Conservation (phyloP, 2,113 vertebrate genomes). For the Gavialis gangeticus region DNA sequence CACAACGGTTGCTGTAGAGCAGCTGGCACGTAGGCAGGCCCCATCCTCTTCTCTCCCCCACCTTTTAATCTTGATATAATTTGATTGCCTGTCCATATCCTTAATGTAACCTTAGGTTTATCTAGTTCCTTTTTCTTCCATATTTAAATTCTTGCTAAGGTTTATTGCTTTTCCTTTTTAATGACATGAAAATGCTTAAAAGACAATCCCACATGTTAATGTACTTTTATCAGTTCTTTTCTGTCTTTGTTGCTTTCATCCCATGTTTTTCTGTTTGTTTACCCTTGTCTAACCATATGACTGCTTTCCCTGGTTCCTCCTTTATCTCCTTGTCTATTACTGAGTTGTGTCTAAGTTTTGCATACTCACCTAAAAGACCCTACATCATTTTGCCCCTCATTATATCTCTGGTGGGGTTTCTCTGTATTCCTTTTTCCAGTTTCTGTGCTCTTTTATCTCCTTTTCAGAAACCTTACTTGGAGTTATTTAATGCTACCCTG, state of each 20-base stretch:
- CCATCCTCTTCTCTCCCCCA: too few species aligned
- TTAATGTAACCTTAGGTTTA: not conserved
- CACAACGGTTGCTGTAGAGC: too few species aligned
- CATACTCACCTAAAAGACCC: not conserved
- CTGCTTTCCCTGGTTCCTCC: not conserved
- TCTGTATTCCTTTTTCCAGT: not conserved
- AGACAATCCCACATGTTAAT: not conserved
- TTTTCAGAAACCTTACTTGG: not conserved
- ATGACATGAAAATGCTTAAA: not conserved
- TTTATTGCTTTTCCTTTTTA: not conserved
- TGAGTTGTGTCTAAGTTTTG: not conserved
- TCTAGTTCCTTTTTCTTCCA: not conserved
- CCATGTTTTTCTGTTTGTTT: not conserved
- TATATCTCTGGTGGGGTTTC: not conserved
- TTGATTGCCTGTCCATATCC: too few species aligned
- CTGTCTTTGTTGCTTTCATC: not conserved
- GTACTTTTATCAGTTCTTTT: not conserved
- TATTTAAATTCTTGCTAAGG: not conserved
- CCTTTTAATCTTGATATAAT: too few species aligned
- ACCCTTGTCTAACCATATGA: not conserved
- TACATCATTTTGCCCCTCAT: not conserved
- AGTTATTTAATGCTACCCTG: not conserved
- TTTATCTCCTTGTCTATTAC: not conserved
- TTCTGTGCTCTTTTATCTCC: not conserved
- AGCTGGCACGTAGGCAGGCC: too few species aligned